A percentile compares a stretch with the other conserved stretches of the same genome.
Evolutionary conservation across 2,797 vertebrate genomes (phyloP).

Genomic region (Acrossocheilus wenchowensis): DNA sequence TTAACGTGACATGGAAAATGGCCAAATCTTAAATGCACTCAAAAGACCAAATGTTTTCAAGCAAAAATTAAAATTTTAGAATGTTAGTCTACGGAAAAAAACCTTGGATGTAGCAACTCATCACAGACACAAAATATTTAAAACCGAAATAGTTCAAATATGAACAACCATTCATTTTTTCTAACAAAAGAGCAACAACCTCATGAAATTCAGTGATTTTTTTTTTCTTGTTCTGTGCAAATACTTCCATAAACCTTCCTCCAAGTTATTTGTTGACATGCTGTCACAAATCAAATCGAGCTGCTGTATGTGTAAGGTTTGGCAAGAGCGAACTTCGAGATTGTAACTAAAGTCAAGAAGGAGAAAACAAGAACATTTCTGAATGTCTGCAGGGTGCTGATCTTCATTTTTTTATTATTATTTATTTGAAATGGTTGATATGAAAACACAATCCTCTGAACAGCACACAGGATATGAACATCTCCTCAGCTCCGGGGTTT

Average conservation of each 20-base stretch:
- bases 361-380: not conserved
- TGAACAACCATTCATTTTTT: not conserved
- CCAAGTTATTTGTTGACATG: not conserved
- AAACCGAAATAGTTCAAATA: not conserved
- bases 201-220: not conserved
- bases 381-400: conserved; percentile 2
- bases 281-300: not conserved
- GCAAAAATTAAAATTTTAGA: not conserved
- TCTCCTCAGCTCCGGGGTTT: conserved; percentile 24
- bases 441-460: conserved; percentile 2
- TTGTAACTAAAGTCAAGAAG: not conserved
- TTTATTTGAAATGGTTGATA: conserved; percentile 3
- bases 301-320: not conserved
- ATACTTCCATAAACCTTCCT: not conserved
- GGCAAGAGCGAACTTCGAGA: not conserved
- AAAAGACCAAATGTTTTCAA: not conserved
- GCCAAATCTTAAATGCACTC: not conserved
- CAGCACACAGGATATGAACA: not conserved
- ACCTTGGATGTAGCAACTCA: not conserved
- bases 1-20: not conserved
- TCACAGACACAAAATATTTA: not conserved
- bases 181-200: not conserved
- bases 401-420: not conserved
- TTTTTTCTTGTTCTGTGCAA: not conserved
- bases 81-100: not conserved